phyloP scores from a whole-genome alignment of 2,797 vertebrate genomes.

The Nothura maculosa region DNA sequence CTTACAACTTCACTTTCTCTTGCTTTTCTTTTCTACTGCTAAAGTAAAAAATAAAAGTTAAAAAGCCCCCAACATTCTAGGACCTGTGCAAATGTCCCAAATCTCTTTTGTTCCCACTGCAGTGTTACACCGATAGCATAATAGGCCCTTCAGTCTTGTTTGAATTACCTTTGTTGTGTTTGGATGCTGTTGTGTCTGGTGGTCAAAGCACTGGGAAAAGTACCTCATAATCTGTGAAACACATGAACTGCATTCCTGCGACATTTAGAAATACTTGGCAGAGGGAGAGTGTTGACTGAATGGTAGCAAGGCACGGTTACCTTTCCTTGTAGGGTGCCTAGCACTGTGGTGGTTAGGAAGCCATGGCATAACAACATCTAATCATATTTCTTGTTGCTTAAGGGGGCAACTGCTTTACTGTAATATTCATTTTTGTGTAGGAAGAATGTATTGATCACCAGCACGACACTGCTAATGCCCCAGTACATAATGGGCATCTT shows the following conservation, averaged over 20 bases:
- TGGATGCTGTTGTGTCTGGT: conserved; percentile 56
- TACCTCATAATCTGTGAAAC: conserved; percentile 73
- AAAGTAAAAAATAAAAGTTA: background rate
- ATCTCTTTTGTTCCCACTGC: background rate
- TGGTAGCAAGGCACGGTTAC: conserved; percentile 55
- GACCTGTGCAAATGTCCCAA: background rate
- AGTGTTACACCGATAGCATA: background rate
- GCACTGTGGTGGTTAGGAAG: background rate
- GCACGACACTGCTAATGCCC: background rate
- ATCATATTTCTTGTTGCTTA: background rate
- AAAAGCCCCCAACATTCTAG: background rate
- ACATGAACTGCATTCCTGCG: conserved; percentile 67
- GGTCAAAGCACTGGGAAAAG: conserved; percentile 66
- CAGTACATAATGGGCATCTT: background rate
- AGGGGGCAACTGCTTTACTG: background rate
- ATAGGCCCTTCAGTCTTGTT: conserved; percentile 13
- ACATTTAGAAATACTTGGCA: conserved; percentile 74
- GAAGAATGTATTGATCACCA: background rate
- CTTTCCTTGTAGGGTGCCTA: conserved; percentile 46
- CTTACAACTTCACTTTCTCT: background rate
- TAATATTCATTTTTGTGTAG: background rate
- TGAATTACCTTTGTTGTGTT: conserved; percentile 37
- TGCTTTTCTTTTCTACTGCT: background rate
- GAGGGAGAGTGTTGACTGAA: conserved; percentile 62
- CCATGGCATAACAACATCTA: conserved; percentile 4